phyloP scores from a whole-genome alignment of 2,888 invertebrate genomes.

The Carcina quercana region DNA sequence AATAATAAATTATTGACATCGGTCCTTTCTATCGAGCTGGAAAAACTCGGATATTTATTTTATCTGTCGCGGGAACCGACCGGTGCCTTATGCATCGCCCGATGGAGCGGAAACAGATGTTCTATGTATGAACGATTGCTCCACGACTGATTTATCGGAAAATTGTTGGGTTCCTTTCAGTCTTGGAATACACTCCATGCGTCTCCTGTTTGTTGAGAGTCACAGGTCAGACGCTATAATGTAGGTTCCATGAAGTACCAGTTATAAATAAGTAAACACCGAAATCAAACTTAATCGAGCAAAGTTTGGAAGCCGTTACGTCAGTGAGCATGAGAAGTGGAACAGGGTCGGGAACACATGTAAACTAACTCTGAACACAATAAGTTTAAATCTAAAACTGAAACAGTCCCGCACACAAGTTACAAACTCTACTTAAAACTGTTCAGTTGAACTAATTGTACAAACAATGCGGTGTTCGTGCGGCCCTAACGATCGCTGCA shows the following conservation, averaged over 20 bases:
- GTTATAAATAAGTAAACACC: too few relatives aligned
- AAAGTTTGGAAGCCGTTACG: too few relatives aligned
- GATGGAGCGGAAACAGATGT: conserved; percentile 50
- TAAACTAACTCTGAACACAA: conserved; percentile 23
- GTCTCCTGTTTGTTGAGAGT: neutral
- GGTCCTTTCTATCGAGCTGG: conserved; percentile 43
- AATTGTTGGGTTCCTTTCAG: too few relatives aligned
- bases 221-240: too few relatives aligned
- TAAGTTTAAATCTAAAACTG: conserved; percentile 32
- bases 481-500: conserved; percentile 44
- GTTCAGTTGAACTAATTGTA: conserved; percentile 54
- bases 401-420: conserved; percentile 29
- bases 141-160: too few relatives aligned
- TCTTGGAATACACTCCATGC: neutral
- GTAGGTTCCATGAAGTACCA: too few relatives aligned
- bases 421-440: conserved; percentile 45
- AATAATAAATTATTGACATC: conserved; percentile 67
- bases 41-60: conserved; percentile 51
- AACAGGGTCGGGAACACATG: conserved; percentile 10
- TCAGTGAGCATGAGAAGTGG: too few relatives aligned
- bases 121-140: conserved; percentile 35
- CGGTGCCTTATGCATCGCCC: conserved; percentile 39
- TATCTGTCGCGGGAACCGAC: conserved; percentile 23
- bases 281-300: too few relatives aligned
- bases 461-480: conserved; percentile 48